Evolutionary conservation across 2,113 vertebrate species (phyloP).

Genomic region (Choloepus hoffmanni): DNA sequence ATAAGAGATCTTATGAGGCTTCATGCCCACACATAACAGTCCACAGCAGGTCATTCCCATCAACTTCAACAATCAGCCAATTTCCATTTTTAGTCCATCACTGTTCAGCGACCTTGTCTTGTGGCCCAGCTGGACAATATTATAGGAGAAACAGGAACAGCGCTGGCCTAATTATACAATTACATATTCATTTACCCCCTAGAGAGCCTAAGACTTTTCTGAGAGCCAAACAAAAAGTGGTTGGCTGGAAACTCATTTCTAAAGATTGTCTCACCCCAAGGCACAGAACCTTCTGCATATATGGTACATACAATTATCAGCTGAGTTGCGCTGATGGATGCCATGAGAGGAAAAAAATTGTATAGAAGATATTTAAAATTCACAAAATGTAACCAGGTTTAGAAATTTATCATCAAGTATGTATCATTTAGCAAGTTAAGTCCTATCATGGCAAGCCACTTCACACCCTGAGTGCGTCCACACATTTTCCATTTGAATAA

Average conservation of each 20-base stretch:
- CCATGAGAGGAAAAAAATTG: not conserved
- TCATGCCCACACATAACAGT: not conserved
- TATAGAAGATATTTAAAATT: not conserved
- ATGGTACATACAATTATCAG: conserved; percentile 10
- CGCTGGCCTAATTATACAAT: conserved; percentile 19
- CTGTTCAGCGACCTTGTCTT: conserved; percentile 63
- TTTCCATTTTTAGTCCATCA: conserved; percentile 37
- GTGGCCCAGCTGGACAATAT: conserved; percentile 43
- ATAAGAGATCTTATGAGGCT: not conserved
- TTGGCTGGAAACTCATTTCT: conserved; percentile 63
- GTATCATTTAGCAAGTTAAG: not conserved
- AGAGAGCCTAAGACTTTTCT: conserved; percentile 19
- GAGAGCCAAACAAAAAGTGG: not conserved
- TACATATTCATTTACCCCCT: conserved; percentile 45
- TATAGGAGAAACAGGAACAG: conserved; percentile 42
- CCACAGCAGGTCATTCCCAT: not conserved
- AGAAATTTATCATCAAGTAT: not conserved
- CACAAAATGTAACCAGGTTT: not conserved
- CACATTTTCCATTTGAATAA: conserved; percentile 51
- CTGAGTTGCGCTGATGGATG: not conserved
- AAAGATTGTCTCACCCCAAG: conserved; percentile 47
- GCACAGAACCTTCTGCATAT: not conserved
- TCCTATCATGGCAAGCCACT: not conserved
- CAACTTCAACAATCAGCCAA: not conserved
- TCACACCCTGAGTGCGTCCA: not conserved